These are phyloP conservation scores for Chloroclysta siterata DNA, from an alignment of 2,888 invertebrate genomes.

Conservation along the genomic window DNA sequence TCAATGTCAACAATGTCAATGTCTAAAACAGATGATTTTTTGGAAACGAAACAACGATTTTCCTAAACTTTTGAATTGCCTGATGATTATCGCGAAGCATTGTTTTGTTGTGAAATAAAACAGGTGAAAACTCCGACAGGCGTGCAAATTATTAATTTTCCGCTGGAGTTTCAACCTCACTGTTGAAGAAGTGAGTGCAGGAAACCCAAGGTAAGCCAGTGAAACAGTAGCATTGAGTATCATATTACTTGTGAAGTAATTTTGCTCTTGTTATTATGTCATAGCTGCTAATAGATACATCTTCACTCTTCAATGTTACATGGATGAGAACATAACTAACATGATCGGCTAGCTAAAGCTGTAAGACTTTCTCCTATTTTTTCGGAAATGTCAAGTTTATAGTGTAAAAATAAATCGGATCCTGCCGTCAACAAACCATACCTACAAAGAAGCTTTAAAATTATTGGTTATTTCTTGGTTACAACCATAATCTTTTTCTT, in stretches of 20 bases:
- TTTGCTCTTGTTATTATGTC: conserved; percentile 78
- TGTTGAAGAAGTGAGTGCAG: conserved; percentile 11
- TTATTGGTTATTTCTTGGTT: too few relatives aligned
- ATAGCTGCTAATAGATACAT: conserved; percentile 72
- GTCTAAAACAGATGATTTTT: neutral
- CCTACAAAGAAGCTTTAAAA: neutral
- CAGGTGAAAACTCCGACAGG: conserved; percentile 32
- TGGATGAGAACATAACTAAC: conserved; percentile 2
- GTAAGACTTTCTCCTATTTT: neutral
- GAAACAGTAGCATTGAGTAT: conserved; percentile 52
- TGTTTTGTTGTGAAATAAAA: conserved; percentile 36
- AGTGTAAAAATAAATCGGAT: neutral
- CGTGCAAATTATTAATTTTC: neutral
- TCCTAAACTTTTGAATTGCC: neutral
- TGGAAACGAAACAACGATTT: conserved; percentile 16
- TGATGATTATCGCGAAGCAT: conserved; percentile 28
- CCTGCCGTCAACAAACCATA: neutral
- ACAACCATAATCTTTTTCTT: conserved; percentile 33
- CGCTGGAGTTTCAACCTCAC: conserved; percentile 6
- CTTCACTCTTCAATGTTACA: conserved; percentile 27
- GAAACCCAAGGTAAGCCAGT: conserved; percentile 32
- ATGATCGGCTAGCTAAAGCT: neutral
- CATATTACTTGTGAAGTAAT: conserved; percentile 75
- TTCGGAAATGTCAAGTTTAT: neutral
- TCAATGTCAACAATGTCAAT: too few relatives aligned